A percentile compares a stretch with the other conserved stretches of the same genome.
Evolutionary conservation across 2,113 vertebrate species (phyloP).

Genomic region (Perccottus glenii): DNA sequence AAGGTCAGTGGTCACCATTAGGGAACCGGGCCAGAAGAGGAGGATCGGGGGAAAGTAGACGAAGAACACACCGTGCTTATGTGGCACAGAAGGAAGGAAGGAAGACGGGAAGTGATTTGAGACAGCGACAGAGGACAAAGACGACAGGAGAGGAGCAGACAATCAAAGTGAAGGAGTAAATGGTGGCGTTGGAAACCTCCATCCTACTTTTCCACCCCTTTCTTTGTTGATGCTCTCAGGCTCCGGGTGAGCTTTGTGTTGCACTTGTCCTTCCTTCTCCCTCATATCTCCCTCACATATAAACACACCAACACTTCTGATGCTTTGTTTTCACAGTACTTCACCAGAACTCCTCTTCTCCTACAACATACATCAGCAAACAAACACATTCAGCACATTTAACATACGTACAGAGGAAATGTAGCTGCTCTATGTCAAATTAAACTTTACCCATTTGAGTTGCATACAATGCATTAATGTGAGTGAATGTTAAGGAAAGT

Average conservation of each 20-base stretch:
- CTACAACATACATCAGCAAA: constrained; percentile 2
- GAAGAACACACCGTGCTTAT: neutral
- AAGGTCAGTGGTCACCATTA: constrained; percentile 41
- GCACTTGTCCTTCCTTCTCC: constrained; percentile 11
- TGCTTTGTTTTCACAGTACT: neutral
- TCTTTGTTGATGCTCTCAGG: constrained; percentile 42
- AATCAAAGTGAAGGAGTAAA: constrained; percentile 14
- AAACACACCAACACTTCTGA: neutral
- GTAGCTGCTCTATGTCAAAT: too few species aligned
- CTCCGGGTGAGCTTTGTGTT: constrained; percentile 33
- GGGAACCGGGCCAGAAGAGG: constrained; percentile 13
- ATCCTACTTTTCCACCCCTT: constrained; percentile 21
- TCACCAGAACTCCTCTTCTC: neutral
- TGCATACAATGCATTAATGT: too few species aligned
- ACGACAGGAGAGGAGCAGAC: neutral
- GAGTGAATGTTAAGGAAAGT: too few species aligned
- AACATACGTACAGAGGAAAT: too few species aligned
- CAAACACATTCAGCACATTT: neutral
- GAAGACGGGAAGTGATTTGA: constrained; percentile 4
- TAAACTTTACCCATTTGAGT: too few species aligned
- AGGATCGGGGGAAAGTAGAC: neutral
- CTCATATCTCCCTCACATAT: neutral
- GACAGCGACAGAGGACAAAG: neutral
- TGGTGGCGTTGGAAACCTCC: constrained; percentile 17
- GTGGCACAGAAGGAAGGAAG: neutral